Evolutionary conservation across 2,888 invertebrate species (phyloP).

Genomic region (Lithophane socia): DNA sequence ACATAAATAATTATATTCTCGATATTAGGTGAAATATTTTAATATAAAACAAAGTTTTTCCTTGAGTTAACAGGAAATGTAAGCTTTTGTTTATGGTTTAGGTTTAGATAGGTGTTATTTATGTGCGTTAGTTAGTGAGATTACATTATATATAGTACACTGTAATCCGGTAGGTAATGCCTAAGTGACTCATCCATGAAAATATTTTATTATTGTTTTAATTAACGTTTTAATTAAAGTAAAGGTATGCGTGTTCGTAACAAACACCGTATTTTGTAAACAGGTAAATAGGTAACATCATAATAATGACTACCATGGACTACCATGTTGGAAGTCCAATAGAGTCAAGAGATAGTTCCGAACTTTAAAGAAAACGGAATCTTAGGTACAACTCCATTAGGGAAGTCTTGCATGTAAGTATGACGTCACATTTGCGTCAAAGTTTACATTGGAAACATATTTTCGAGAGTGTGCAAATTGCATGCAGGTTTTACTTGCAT

Average conservation of each 20-base stretch:
- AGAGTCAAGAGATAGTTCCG: neutral
- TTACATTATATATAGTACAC: neutral
- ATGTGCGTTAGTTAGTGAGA: neutral
- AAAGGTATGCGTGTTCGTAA: neutral
- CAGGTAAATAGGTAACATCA: neutral
- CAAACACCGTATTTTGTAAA: neutral
- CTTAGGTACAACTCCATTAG: too few relatives aligned
- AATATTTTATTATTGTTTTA: neutral
- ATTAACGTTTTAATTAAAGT: neutral
- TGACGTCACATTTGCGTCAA: too few relatives aligned
- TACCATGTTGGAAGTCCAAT: neutral
- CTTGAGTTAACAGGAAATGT: neutral
- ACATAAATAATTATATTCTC: neutral
- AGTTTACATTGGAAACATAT: too few relatives aligned
- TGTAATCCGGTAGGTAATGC: neutral
- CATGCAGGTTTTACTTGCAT: too few relatives aligned
- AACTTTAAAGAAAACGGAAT: too few relatives aligned
- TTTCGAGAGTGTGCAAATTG: too few relatives aligned
- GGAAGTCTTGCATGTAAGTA: too few relatives aligned
- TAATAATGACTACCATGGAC: neutral
- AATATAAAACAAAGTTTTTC: neutral
- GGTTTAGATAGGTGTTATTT: too few relatives aligned
- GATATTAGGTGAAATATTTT: neutral
- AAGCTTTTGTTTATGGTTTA: neutral
- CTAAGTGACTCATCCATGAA: neutral